Conservation (phyloP, 2,888 invertebrate genomes). For the Drosophila limbata region DNA sequence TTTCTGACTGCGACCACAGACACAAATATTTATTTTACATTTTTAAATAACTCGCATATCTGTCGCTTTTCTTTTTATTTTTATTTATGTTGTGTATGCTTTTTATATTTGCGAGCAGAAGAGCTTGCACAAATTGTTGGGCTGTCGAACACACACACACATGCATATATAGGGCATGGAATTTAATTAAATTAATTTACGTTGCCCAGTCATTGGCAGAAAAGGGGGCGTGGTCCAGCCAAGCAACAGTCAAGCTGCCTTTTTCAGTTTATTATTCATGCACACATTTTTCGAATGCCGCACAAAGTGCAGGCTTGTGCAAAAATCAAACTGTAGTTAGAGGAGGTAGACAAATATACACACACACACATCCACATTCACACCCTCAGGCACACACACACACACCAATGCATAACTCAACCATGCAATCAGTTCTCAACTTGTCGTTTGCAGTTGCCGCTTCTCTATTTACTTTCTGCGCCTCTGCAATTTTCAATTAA, state of each 20-base stretch:
- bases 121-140: conserved; percentile 49
- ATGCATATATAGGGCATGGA: conserved; percentile 41
- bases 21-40: conserved; percentile 73
- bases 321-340: conserved; percentile 58
- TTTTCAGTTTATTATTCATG: conserved; percentile 61
- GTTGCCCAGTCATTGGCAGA: conserved; percentile 10
- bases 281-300: conserved; percentile 46
- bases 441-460: conserved; percentile 58
- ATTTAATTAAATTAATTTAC: conserved; percentile 76
- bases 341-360: conserved; percentile 8
- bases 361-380: conserved; percentile 4
- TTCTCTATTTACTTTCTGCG: conserved; percentile 58
- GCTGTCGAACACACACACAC: conserved; percentile 45
- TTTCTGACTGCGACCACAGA: conserved; percentile 55
- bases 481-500: conserved; percentile 75
- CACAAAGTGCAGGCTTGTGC: conserved; percentile 59
- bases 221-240: conserved; percentile 6
- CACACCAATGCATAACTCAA: conserved; percentile 30
- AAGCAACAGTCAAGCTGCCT: conserved; percentile 17
- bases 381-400: conserved; percentile 10
- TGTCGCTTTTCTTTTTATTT: conserved; percentile 30
- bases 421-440: conserved; percentile 57
- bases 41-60: conserved; percentile 68
- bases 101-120: conserved; percentile 1
- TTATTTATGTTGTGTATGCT: neutral